Base-by-base conservation (phyloP, 35 echinoderm and acorn worm genomes). In the Patiria miniata region DNA sequence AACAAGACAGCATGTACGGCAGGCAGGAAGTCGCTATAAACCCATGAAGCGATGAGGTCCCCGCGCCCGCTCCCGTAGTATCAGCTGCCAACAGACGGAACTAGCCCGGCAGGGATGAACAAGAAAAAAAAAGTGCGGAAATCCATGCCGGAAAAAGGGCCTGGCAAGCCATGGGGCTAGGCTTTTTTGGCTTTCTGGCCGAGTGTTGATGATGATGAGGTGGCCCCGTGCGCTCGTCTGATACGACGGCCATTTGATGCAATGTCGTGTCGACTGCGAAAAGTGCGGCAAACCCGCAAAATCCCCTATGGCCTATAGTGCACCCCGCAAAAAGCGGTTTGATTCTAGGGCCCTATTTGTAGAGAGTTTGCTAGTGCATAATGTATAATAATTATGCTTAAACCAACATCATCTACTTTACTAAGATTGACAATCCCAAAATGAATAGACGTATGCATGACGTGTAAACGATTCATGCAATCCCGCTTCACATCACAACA, bases 81-180 rank as follows among this genome's bases (percentile, higher is more conserved):
- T 73, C 65, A 73, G 65, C 65, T 73, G 65, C 65, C 65, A 73
- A 34, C 65, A 73, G 65, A 73, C 65, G 65, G 65, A 73, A 73
- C 65, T 73, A 14, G 65, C 65, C 65, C 65, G 65, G 65, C 65
- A 73, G 65, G 65, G 34, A 73, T 73, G 65, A 73, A 73, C 65
- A 73, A 73, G 65, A 73, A 73, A 73, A 73, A 14, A 73, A 73
- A 7, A 36, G 3, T 73, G 65, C 65, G 65, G 65, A 73, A 73
- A 73, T 73, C 65, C 65, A 73, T 73, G 26, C 65, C 65, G 65
- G 65, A 73, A 73, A 73, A 34, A 34, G 34, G 23, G 65, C 65
- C 65, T 73, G 65, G 65, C 65, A 30, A 14, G 65, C 65, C 14
- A 30, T 47, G 12, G 42, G 65, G 65, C 34, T 73, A 73, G 65